Evolutionary conservation across 2,888 invertebrate genomes (phyloP).

Genomic region (Thera britannica): DNA sequence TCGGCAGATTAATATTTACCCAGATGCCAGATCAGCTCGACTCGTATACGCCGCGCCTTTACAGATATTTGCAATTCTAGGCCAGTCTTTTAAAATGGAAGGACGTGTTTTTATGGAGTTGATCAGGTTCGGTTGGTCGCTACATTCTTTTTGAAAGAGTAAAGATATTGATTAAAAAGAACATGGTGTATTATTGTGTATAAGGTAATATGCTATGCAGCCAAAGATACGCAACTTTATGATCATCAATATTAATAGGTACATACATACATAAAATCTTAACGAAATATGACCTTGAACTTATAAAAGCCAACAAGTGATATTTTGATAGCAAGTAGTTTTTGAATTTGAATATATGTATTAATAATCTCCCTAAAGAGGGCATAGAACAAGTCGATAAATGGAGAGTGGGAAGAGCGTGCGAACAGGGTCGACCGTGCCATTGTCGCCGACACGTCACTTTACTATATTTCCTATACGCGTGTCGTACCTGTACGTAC

Average conservation of each 20-base stretch:
- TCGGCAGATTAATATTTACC: conserved; percentile 25
- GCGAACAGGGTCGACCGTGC: conserved; percentile 77
- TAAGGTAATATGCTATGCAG: background rate
- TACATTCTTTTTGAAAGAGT: conserved; percentile 7
- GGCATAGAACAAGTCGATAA: conserved; percentile 70
- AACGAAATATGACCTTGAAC: conserved; percentile 10
- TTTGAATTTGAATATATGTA: conserved; percentile 35
- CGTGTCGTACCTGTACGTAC: conserved; percentile 23
- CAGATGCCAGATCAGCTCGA: conserved; percentile 29
- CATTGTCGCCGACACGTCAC: conserved; percentile 71
- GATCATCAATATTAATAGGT: too few species aligned
- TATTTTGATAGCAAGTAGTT: conserved; percentile 14
- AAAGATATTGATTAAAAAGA: conserved; percentile 9
- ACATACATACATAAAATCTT: too few species aligned
- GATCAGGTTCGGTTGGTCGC: conserved; percentile 20
- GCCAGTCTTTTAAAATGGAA: conserved; percentile 24
- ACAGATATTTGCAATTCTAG: conserved; percentile 30
- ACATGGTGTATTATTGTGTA: background rate
- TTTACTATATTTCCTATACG: conserved; percentile 65
- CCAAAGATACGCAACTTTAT: background rate
- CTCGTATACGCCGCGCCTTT: conserved; percentile 26
- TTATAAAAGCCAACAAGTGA: conserved; percentile 13
- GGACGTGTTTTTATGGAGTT: conserved; percentile 21
- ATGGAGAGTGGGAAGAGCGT: conserved; percentile 75
- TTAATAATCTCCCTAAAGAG: conserved; percentile 57